Base-by-base conservation (phyloP, 2,888 invertebrate species). In the Megastigmus dorsalis region DNA sequence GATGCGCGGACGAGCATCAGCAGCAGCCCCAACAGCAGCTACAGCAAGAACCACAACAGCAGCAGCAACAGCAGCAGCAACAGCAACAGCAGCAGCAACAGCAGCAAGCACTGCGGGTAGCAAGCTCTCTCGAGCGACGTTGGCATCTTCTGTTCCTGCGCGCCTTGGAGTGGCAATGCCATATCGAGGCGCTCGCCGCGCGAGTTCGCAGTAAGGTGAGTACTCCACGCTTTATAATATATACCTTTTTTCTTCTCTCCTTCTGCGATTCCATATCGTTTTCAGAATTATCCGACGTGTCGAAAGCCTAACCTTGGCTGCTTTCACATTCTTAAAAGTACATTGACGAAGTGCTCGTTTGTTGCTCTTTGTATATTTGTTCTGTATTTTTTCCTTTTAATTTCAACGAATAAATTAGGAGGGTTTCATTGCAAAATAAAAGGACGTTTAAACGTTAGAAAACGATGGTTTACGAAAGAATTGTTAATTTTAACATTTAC, bases 161-260 rank as follows among this genome's bases (percentile, higher is more conserved):
- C 83, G 95, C 96, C 68, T 91, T 97, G 84, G 97, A 97, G 92
- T 95, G 96, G 93, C 96, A 96, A 90, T 95, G 95, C 89, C 93
- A 95, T 87, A 91, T 97, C 85, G 97, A 97, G 88, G 93, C 93
- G 80, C 92, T 95, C 78, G 91, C 93, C 77, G 91, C 92, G 78
- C 92, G 91, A 86, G 91, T 92, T 84, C 92, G 91, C 84, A 92
- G 90, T 83, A 90, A 90, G 90, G 92, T 92, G 86, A 90, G 90
- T 75, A 26, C 6, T 9, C 7, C 9, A 3, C 38, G 13, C 4
- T 20, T 13, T 20, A 9, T 36, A 9, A 3, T 28, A 15, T 43
- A 7, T 10, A 18, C 20, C 15, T 43, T 41, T 33, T 18, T 18
- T n/a, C n/a, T 3, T 33, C 7, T 36, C 26, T 38, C 20, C 20